phyloP scores from a whole-genome alignment of 2,888 invertebrate species.

The Buathra laborator region DNA sequence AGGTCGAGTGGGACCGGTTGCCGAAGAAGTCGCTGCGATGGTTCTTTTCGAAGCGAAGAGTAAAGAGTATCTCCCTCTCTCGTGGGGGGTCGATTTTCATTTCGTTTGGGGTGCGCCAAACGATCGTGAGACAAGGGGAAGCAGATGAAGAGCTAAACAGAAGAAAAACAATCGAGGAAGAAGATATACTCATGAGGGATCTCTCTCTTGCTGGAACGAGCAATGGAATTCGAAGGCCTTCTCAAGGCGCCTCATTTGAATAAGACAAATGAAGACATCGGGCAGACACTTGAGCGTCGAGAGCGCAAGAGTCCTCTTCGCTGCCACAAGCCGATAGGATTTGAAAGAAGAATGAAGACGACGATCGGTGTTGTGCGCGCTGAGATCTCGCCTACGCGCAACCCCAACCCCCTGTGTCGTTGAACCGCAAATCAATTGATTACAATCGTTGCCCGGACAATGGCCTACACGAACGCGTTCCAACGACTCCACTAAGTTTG shows the following conservation, averaged over 20 bases:
- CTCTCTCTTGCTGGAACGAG: conserved; percentile 14
- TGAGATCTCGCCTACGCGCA: conserved; percentile 66
- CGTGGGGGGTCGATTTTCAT: conserved; percentile 55
- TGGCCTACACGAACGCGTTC: conserved; percentile 76
- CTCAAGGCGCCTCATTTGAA: conserved; percentile 75
- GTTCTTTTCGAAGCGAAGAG: neutral
- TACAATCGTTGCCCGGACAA: conserved; percentile 82
- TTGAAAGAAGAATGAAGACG: conserved; percentile 55
- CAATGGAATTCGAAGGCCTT: conserved; percentile 54
- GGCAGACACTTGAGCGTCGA: conserved; percentile 67
- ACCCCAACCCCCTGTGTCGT: conserved; percentile 66
- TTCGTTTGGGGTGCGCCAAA: conserved; percentile 22
- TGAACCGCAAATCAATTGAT: conserved; percentile 80
- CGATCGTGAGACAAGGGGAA: conserved; percentile 44
- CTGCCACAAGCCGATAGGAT: conserved; percentile 57
- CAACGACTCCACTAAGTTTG: conserved; percentile 75
- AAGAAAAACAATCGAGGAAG: neutral
- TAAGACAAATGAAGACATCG: conserved; percentile 82
- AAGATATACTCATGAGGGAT: conserved; percentile 3
- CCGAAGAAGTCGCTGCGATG: conserved; percentile 10
- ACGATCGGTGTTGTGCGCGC: conserved; percentile 39
- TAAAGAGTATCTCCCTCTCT: neutral
- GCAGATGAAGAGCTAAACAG: neutral
- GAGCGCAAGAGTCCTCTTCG: conserved; percentile 29
- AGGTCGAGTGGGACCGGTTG: conserved; percentile 26